A percentile compares a stretch with the other conserved stretches of the same genome.
Conservation (phyloP, 2,797 vertebrate genomes). For the Acipenser oxyrinchus region DNA sequence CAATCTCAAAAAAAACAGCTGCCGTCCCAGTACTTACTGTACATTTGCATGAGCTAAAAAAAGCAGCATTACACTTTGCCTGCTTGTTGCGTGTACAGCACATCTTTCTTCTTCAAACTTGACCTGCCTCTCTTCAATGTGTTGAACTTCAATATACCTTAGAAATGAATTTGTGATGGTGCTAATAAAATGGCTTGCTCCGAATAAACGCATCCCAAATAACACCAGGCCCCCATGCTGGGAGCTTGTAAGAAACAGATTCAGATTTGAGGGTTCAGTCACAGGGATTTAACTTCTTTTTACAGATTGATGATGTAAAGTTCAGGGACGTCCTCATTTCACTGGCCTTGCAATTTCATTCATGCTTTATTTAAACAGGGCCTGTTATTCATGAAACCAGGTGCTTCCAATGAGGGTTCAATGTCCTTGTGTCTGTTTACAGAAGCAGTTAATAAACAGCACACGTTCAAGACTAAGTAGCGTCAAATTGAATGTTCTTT, state of each 20-base stretch:
- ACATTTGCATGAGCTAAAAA: conserved; percentile 33
- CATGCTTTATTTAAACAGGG: no score
- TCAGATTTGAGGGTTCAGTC: background rate
- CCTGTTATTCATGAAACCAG: no score
- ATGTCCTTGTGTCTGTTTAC: no score
- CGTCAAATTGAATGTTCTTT: no score
- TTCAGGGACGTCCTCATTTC: no score
- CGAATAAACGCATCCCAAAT: background rate
- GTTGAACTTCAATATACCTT: background rate
- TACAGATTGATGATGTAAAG: no score
- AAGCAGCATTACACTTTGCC: conserved; percentile 40
- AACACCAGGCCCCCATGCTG: background rate
- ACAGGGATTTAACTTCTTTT: background rate
- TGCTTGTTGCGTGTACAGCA: conserved; percentile 22
- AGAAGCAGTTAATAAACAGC: no score
- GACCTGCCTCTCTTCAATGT: background rate
- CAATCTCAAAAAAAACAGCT: no score
- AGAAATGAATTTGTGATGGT: background rate
- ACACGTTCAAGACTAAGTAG: no score
- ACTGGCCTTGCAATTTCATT: no score
- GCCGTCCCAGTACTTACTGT: conserved; percentile 29
- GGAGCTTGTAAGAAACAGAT: background rate
- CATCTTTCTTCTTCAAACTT: background rate
- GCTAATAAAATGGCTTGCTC: background rate
- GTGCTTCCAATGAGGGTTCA: no score